Conservation (phyloP, 2,113 vertebrate species). For the Rattus norvegicus region DNA sequence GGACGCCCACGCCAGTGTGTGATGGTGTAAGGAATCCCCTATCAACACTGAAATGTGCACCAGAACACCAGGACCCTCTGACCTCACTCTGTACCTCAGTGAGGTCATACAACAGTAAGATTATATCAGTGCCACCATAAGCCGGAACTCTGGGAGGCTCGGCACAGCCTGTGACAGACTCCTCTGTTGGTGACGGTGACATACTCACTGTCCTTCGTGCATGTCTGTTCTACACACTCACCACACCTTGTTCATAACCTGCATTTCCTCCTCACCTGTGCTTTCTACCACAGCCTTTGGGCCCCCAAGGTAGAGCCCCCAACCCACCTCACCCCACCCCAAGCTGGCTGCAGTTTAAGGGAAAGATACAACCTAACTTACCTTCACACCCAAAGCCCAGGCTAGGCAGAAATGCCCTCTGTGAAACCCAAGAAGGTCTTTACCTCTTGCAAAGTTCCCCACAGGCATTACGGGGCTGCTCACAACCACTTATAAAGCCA, state of each 20-base stretch:
- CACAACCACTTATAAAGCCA: neutral
- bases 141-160: fast-evolving
- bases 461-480: no score
- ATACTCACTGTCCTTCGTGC: neutral
- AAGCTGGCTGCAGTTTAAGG: neutral
- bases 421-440: neutral
- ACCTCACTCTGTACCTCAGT: neutral
- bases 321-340: fast-evolving
- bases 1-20: no score
- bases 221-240: neutral
- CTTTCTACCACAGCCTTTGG: neutral
- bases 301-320: fast-evolving
- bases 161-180: fast-evolving
- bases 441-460: neutral
- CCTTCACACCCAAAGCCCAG: neutral
- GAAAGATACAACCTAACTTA: neutral
- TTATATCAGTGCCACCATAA: neutral
- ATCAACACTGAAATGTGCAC: neutral
- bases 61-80: neutral
- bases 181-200: neutral
- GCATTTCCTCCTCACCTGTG: fast-evolving
- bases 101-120: neutral
- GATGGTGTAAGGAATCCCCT: neutral
- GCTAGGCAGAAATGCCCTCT: neutral
- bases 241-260: fast-evolving